Evolutionary conservation across 2,888 invertebrate genomes (phyloP).

Genomic region (Taphrorychus bicolor): DNA sequence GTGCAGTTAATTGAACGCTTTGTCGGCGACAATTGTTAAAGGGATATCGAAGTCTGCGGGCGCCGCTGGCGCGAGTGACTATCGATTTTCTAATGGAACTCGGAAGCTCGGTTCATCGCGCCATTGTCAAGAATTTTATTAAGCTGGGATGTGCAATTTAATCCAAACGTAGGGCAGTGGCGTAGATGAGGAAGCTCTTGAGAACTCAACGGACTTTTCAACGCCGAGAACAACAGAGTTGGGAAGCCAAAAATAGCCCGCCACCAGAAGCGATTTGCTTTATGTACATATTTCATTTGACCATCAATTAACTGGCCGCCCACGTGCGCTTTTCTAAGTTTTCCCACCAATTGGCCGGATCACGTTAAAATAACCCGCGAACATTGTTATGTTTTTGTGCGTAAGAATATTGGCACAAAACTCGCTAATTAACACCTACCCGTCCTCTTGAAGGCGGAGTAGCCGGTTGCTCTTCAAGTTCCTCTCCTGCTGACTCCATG

Average conservation of each 20-base stretch:
- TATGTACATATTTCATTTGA: neutral
- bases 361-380: neutral
- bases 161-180: too few species aligned
- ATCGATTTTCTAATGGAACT: too few species aligned
- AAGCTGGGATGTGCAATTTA: too few species aligned
- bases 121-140: too few species aligned
- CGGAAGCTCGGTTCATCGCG: too few species aligned
- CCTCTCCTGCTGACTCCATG: slow-evolving; percentile 32
- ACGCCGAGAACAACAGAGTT: neutral
- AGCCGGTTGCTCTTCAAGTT: slow-evolving; percentile 46
- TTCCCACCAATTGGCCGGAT: neutral
- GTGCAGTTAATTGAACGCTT: too few species aligned
- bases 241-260: neutral
- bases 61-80: too few species aligned
- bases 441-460: slow-evolving; percentile 46
- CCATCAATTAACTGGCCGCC: neutral
- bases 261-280: neutral
- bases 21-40: too few species aligned
- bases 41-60: too few species aligned
- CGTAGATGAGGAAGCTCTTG: too few species aligned
- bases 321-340: neutral
- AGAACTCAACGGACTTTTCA: too few species aligned
- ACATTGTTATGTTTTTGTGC: neutral
- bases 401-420: too few species aligned
- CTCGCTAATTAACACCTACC: slow-evolving; percentile 42